phyloP scores from a whole-genome alignment of 2,888 invertebrate species.

The Nudaria mundana region DNA sequence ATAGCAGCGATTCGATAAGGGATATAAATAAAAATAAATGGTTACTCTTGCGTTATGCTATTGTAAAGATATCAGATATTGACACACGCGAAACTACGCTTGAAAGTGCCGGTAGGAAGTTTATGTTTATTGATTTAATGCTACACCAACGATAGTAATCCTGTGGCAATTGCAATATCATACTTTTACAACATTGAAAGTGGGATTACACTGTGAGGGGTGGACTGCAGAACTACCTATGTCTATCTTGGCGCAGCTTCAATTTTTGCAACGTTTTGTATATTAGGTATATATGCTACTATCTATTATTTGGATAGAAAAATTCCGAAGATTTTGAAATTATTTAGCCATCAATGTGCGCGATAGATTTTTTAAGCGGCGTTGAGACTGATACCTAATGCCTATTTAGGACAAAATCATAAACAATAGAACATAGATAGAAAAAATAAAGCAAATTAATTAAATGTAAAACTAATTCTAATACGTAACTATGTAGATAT shows the following conservation, averaged over 20 bases:
- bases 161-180: constrained; percentile 42
- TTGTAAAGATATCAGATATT: constrained; percentile 70
- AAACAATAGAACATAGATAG: no score
- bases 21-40: constrained; percentile 74
- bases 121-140: constrained; percentile 49
- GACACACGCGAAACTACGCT: constrained; percentile 37
- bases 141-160: constrained; percentile 38
- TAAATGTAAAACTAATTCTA: no score
- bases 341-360: no score
- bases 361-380: no score
- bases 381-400: no score
- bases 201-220: constrained; percentile 17
- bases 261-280: constrained; percentile 5
- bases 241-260: constrained; percentile 7
- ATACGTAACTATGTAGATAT: no score
- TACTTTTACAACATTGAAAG: constrained; percentile 24
- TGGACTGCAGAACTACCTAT: constrained; percentile 10
- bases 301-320: background rate
- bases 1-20: constrained; percentile 58
- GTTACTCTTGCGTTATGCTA: constrained; percentile 57
- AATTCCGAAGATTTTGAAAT: background rate
- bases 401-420: no score
- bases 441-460: no score
- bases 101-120: constrained; percentile 49
- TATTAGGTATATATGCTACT: no score